Evolutionary conservation across 1,140 invertebrate genomes (phyloP).

Genomic region (Microplitis mediator): DNA sequence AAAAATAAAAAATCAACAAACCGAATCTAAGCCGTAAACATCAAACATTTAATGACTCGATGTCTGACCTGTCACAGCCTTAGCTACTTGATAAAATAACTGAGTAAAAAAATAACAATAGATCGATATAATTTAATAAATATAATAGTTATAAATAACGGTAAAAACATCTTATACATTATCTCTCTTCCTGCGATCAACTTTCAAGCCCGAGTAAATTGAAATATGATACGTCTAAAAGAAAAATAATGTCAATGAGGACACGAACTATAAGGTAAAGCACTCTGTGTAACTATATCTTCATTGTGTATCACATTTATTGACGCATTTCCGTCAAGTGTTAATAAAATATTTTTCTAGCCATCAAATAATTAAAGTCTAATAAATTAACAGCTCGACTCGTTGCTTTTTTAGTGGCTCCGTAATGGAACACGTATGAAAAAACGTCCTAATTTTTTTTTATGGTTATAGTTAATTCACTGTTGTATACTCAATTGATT

Average conservation of each 20-base stretch:
- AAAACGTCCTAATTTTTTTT: no score
- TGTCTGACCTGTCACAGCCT: no score
- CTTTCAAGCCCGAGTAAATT: neutral
- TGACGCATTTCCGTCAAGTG: no score
- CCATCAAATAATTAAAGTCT: no score
- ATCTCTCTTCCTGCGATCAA: neutral
- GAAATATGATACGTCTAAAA: neutral
- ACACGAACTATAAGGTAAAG: neutral
- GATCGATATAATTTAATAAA: neutral
- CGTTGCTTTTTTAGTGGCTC: neutral
- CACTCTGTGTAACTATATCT: neutral
- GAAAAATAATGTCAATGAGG: constrained; percentile 6
- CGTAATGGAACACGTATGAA: neutral
- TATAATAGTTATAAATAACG: neutral
- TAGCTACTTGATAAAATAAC: no score
- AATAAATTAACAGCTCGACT: no score
- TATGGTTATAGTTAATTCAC: no score
- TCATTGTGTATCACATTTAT: no score
- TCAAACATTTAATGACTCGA: no score
- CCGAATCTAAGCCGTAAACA: no score
- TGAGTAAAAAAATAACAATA: neutral
- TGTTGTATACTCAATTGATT: no score
- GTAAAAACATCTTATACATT: neutral
- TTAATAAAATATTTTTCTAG: no score
- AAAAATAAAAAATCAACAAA: neutral